A percentile compares a stretch with the other conserved stretches of the same genome.
These are phyloP conservation scores for Aromia moschata DNA, from an alignment of 2,888 invertebrate genomes.

Conservation along the genomic window DNA sequence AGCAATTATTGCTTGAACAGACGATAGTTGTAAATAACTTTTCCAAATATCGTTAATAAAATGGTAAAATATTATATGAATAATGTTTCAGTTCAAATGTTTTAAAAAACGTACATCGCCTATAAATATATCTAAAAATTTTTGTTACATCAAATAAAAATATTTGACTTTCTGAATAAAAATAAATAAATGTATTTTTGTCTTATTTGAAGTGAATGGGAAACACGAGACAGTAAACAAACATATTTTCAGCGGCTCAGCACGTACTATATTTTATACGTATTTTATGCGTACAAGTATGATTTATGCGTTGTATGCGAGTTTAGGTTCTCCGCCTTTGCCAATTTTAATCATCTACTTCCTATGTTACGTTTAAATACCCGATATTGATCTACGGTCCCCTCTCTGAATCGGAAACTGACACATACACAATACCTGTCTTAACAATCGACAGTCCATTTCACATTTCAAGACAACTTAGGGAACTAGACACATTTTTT, in stretches of 20 bases:
- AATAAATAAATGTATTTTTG: conserved; percentile 13
- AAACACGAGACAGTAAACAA: conserved; percentile 5
- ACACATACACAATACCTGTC: neutral
- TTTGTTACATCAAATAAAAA: conserved; percentile 4
- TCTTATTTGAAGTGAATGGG: conserved; percentile 13
- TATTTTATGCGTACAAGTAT: neutral
- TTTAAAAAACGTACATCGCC: neutral
- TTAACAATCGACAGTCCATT: neutral
- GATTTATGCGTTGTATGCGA: neutral
- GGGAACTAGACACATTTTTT: too few species aligned
- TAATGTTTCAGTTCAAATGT: too few species aligned
- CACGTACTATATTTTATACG: neutral
- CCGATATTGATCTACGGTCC: neutral
- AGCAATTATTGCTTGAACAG: too few species aligned
- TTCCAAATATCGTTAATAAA: too few species aligned
- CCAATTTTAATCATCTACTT: conserved; percentile 8
- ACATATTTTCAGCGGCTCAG: neutral
- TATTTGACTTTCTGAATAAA: conserved; percentile 6
- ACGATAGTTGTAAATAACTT: too few species aligned
- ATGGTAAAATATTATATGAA: too few species aligned
- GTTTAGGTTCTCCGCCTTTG: neutral
- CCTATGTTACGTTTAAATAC: neutral
- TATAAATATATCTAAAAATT: neutral
- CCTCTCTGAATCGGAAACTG: too few species aligned
- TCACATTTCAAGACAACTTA: neutral